Evolutionary conservation across 2,113 vertebrate species (phyloP).

Genomic region (Proteles cristata): DNA sequence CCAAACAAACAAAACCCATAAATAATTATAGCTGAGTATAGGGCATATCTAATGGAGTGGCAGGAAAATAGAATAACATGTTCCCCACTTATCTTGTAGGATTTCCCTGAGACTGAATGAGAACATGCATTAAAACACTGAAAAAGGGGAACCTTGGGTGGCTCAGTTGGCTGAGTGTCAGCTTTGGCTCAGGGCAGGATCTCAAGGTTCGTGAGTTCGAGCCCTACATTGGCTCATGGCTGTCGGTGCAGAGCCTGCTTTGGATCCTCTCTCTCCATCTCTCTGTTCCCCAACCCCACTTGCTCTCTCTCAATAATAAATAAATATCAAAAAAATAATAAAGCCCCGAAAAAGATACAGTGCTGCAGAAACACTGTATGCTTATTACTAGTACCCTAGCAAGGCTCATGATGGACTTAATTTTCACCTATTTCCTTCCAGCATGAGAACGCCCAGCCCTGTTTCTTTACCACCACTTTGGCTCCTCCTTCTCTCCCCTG

Average conservation of each 20-base stretch:
- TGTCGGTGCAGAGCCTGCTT: too few relatives aligned
- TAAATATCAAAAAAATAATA: too few relatives aligned
- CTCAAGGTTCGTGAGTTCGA: too few relatives aligned
- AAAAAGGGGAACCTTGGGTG: neutral
- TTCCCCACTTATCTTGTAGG: neutral
- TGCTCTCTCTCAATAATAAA: too few relatives aligned
- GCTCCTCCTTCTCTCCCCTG: neutral
- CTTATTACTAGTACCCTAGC: neutral
- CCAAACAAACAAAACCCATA: neutral
- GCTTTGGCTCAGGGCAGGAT: too few relatives aligned
- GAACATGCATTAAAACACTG: neutral
- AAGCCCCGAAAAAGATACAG: neutral
- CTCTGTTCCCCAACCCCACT: too few relatives aligned
- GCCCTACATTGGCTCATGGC: too few relatives aligned
- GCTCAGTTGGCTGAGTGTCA: too few relatives aligned
- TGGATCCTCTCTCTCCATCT: too few relatives aligned
- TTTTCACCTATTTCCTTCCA: neutral
- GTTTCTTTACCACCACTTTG: neutral
- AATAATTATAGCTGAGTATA: neutral
- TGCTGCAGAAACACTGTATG: neutral
- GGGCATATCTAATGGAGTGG: neutral
- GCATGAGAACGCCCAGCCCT: neutral
- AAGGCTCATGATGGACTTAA: neutral
- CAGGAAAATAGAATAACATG: neutral
- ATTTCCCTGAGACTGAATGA: neutral